Evolutionary conservation across 2,797 vertebrate genomes (phyloP).

Genomic region (Darevskia mixta): DNA sequence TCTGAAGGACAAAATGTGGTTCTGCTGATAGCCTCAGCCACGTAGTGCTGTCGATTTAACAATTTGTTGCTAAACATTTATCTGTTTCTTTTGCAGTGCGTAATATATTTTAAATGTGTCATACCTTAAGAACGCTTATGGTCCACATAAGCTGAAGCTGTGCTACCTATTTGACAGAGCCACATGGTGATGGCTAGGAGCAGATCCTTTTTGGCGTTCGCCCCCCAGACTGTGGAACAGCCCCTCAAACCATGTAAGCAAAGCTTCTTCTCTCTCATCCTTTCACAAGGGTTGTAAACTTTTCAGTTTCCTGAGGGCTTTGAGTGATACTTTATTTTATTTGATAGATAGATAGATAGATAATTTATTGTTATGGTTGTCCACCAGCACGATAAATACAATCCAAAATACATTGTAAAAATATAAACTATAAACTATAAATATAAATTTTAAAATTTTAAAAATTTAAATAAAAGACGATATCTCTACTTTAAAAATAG

Average conservation of each 20-base stretch:
- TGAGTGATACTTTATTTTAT: background rate
- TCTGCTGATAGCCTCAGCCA: constrained; percentile 26
- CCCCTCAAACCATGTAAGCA: background rate
- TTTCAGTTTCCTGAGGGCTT: background rate
- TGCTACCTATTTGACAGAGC: background rate
- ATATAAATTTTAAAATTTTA: no score
- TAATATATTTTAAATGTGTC: constrained; percentile 4
- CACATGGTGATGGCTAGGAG: background rate
- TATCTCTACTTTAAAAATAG: no score
- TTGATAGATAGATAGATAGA: no score
- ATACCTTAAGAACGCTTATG: background rate
- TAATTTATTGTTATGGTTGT: no score
- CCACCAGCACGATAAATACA: no score
- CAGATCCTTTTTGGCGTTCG: background rate
- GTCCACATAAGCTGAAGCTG: no score
- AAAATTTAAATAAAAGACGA: no score
- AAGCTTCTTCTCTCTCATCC: background rate
- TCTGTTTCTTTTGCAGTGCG: background rate
- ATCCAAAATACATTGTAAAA: no score
- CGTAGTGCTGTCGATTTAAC: constrained; percentile 46
- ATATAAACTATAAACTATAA: no score
- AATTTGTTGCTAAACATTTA: constrained; percentile 8
- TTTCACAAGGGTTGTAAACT: background rate
- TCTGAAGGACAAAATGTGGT: constrained; percentile 58
- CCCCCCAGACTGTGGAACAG: background rate